Conservation (phyloP, 2,888 invertebrate species). For the Brenthis hecate region DNA sequence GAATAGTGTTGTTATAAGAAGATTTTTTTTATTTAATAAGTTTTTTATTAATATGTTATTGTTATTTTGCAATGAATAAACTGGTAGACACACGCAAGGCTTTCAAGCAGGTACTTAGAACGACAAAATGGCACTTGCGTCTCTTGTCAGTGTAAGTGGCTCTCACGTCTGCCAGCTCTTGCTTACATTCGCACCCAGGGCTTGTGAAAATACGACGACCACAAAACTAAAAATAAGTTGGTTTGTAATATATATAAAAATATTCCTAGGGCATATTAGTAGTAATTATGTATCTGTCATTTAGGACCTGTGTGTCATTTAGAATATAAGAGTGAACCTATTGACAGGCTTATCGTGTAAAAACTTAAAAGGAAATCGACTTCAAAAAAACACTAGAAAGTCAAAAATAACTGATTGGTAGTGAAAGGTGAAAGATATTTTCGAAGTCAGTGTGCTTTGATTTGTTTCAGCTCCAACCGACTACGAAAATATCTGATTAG, state of each 20-base stretch:
- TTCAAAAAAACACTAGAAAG: too few species aligned
- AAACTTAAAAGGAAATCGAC: too few species aligned
- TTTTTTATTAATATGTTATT: conserved; percentile 10
- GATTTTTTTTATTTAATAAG: too few species aligned
- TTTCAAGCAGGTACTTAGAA: conserved; percentile 41
- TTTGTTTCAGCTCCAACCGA: too few species aligned
- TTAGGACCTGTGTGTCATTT: too few species aligned
- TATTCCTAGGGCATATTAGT: neutral
- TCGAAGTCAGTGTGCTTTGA: too few species aligned
- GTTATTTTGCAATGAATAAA: conserved; percentile 25
- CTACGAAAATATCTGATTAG: too few species aligned
- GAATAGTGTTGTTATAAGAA: too few species aligned
- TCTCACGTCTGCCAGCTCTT: conserved; percentile 36
- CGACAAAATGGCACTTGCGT: conserved; percentile 57
- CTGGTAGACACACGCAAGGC: conserved; percentile 28
- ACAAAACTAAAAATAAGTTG: neutral
- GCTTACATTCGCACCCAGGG: conserved; percentile 26
- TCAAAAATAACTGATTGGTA: too few species aligned
- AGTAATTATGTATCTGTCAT: neutral
- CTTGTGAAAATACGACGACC: conserved; percentile 16
- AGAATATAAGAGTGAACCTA: too few species aligned
- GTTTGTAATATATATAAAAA: neutral
- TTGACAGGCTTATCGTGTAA: too few species aligned
- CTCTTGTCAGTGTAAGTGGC: conserved; percentile 51
- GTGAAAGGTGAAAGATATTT: too few species aligned